Evolutionary conservation across 2,113 vertebrate species (phyloP).

Genomic region (Noctilio leporinus): DNA sequence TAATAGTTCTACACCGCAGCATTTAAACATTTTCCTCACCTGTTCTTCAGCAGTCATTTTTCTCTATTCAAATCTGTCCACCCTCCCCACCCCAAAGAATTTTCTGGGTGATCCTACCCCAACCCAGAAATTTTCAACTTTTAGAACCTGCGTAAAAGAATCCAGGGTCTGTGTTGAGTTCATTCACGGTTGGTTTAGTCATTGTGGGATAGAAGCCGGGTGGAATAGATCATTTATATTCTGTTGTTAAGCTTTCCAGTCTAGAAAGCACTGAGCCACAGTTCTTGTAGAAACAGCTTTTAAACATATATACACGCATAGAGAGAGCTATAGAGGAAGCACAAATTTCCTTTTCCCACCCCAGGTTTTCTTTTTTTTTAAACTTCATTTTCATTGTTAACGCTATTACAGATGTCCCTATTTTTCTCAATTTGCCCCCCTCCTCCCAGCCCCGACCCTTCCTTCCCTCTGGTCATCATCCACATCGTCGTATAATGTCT

Average conservation of each 20-base stretch:
- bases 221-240: neutral
- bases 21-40: constrained; percentile 33
- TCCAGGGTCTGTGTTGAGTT: neutral
- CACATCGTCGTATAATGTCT: neutral
- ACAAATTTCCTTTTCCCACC: neutral
- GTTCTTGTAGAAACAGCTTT: neutral
- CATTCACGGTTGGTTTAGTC: neutral
- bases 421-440: too few species aligned
- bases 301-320: neutral
- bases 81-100: neutral
- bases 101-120: neutral
- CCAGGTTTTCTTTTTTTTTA: neutral
- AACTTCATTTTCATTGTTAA: too few species aligned
- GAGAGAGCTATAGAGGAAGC: neutral
- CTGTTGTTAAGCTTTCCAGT: neutral
- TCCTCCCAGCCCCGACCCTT: too few species aligned
- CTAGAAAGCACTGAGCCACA: neutral
- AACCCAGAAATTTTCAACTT: neutral
- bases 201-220: neutral
- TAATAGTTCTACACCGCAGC: neutral
- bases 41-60: constrained; percentile 48
- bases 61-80: neutral
- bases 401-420: too few species aligned
- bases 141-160: constrained; percentile 27
- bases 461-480: too few species aligned